These are phyloP conservation scores for Caenorhabditis inopinata DNA, from an alignment of 1,140 invertebrate genomes.

Conservation along the genomic window DNA sequence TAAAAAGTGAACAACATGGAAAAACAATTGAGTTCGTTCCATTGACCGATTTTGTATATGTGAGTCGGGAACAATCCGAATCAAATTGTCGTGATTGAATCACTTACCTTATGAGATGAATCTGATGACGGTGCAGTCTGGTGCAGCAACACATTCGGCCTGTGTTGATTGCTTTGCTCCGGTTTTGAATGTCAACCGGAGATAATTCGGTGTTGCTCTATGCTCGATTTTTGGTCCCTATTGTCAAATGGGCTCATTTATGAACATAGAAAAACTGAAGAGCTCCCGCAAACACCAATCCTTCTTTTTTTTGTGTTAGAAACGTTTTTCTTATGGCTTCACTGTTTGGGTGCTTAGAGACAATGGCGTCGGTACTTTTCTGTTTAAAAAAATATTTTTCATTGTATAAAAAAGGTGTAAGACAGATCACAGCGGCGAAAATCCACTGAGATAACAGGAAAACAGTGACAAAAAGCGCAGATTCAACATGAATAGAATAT, in stretches of 20 bases:
- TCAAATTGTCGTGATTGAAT: background rate
- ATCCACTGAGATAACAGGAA: conserved; percentile 8
- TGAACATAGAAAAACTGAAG: background rate
- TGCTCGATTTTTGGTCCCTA: background rate
- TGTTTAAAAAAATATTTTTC: background rate
- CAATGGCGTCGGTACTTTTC: background rate
- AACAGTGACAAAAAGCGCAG: conserved; percentile 12
- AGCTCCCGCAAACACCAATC: no score
- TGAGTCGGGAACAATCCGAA: no score
- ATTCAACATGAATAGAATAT: conserved; percentile 27
- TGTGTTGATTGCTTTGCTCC: background rate
- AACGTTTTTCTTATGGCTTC: no score
- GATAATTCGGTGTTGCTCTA: background rate
- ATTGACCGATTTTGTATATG: background rate
- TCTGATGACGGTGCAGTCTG: conserved; percentile 56
- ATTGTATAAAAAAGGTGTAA: background rate
- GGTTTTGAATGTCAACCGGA: background rate
- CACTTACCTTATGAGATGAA: conserved; percentile 56
- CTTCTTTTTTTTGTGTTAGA: no score
- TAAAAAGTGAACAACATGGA: background rate
- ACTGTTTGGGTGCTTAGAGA: no score
- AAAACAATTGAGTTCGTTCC: background rate
- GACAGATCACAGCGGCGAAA: background rate
- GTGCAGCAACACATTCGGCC: conserved; percentile 50
- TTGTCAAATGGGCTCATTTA: background rate